Conservation (phyloP, 2,113 vertebrate genomes). For the Pogonocichla stellata region DNA sequence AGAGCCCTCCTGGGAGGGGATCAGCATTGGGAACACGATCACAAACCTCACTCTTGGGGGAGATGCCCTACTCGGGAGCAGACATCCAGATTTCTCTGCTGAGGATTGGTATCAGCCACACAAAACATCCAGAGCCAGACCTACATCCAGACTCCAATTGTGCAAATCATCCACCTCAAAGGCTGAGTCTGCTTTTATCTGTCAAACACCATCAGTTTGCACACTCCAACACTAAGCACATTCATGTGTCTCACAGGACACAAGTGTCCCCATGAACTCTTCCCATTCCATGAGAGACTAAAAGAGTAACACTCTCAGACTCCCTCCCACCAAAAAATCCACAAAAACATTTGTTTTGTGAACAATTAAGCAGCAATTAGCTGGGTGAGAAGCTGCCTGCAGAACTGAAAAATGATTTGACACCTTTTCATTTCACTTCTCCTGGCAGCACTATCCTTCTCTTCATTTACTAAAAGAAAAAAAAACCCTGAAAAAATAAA, state of each 20-base stretch:
- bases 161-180: neutral
- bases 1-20: neutral
- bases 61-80: neutral
- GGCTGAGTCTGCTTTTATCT: neutral
- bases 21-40: accelerated
- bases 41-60: neutral
- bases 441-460: neutral
- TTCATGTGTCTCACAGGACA: neutral
- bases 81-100: neutral
- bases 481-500: neutral
- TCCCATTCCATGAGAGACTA: neutral
- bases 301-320: neutral
- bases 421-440: neutral
- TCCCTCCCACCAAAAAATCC: neutral
- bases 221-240: neutral
- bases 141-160: neutral
- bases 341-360: constrained; percentile 9
- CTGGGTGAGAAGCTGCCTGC: neutral
- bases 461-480: neutral
- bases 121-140: neutral
- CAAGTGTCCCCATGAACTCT: neutral
- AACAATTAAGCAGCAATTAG: constrained; percentile 18
- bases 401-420: neutral
- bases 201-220: neutral
- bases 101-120: accelerated